Percentiles rank a stretch among this genome's conserved stretches.
Evolutionary conservation across 1,140 invertebrate species (phyloP).

Genomic region (Drosophila teissieri): DNA sequence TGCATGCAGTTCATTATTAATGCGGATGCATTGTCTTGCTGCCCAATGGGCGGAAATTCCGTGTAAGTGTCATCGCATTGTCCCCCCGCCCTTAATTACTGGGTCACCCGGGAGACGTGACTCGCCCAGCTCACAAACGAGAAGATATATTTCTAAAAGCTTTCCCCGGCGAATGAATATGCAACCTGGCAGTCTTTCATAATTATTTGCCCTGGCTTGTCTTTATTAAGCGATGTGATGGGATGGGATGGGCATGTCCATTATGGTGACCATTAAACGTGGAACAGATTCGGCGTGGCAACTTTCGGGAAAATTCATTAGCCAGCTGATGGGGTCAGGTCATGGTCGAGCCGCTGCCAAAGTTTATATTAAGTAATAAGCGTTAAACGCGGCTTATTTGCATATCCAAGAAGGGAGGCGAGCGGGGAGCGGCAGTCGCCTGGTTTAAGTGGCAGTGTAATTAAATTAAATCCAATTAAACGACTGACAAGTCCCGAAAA

Average conservation of each 20-base stretch:
- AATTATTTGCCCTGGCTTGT: slow-evolving; percentile 15
- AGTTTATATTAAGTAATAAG: slow-evolving; percentile 65
- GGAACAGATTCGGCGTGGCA: slow-evolving; percentile 32
- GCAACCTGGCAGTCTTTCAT: slow-evolving; percentile 29
- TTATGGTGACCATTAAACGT: slow-evolving; percentile 34
- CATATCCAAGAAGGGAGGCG: slow-evolving; percentile 47
- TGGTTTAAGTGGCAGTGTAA: slow-evolving; percentile 61
- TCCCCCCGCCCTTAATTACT: slow-evolving; percentile 15
- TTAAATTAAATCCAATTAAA: slow-evolving; percentile 77
- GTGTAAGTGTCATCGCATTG: slow-evolving; percentile 1
- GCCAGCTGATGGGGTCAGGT: slow-evolving; percentile 31
- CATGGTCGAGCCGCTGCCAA: slow-evolving; percentile 43
- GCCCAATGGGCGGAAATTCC: background rate
- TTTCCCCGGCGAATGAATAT: slow-evolving; percentile 13
- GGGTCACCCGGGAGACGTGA: slow-evolving; percentile 25
- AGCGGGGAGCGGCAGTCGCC: background rate
- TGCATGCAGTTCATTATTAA: slow-evolving; percentile 72
- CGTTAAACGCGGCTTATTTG: slow-evolving; percentile 63
- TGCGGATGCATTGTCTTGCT: slow-evolving; percentile 32
- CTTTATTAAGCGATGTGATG: background rate
- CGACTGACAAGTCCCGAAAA: slow-evolving; percentile 55
- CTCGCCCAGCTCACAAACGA: slow-evolving; percentile 3
- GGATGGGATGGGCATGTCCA: background rate
- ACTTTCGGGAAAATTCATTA: slow-evolving; percentile 39
- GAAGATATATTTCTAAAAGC: slow-evolving; percentile 14